Evolutionary conservation across 2,888 invertebrate genomes (phyloP), one percentile per base, ranked within the genome.

Genomic region (Cephus nigrinus): DNA sequence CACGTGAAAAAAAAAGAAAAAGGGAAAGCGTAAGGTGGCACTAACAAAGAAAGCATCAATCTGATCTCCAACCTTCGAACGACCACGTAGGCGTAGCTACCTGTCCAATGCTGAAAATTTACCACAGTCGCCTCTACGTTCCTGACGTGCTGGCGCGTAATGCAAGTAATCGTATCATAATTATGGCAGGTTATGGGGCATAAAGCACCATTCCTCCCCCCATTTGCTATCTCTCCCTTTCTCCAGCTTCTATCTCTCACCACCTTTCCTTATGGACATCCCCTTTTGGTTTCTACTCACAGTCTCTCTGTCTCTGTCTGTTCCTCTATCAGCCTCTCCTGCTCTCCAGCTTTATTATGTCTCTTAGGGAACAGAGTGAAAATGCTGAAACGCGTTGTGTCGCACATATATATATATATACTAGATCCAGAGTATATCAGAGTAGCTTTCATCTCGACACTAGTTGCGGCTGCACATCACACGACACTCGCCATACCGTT

Each of bases 101-200:
- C 55, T 23, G 3, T 55, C 23, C 9, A 9, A 23, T 2, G 2
- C 2, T 55, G 55, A 23, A 9, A 55, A 23, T 55, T 55, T 23
- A 23, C 23, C 23, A 9, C 23, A 12, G 31, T 12, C 31, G 11
- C 1, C 71, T 31, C 71, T 12, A 11, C 71, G 30, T 31, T 31
- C 3, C 71, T 31, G 31, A 31, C 32, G 71, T 71, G 71, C 12
- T 31, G 31, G 1, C 30, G 31, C 71, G 23, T 31, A 71, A 71
- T 32, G 75, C 15, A 30, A 36, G 77, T 77, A 75, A 77, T 75
- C 77, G 40, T 80, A 81, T 83, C 86, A 86, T 86, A 86, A 86
- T 86, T 86, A 86, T 80, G 82, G 77, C 68, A 76, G 81, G 82
- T 86, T 84, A 86, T 82, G 79, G 72, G 69, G 69, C 74, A 82